phyloP scores from a whole-genome alignment of 1,140 invertebrate genomes.

The Muscidifurax raptorellus region DNA sequence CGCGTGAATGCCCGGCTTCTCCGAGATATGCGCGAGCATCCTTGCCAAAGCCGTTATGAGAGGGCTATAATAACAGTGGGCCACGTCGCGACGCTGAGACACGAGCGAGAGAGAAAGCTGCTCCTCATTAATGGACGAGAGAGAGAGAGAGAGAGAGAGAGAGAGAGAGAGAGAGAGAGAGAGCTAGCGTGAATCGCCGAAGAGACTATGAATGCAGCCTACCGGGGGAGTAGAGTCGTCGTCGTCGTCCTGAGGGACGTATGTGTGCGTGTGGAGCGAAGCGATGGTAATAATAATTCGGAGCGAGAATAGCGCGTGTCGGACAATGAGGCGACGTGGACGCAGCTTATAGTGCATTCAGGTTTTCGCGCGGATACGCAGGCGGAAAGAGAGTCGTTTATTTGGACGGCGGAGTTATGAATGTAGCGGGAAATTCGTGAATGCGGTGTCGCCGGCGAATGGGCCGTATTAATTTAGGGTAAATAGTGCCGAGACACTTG shows the following conservation, averaged over 20 bases:
- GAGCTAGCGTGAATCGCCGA: constrained; percentile 24
- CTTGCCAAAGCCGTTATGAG: constrained; percentile 71
- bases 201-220: constrained; percentile 68
- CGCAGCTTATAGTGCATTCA: constrained; percentile 37
- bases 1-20: constrained; percentile 46
- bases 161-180: not conserved
- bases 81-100: constrained; percentile 58
- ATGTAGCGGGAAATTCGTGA: constrained; percentile 34
- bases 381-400: not conserved
- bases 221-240: not conserved
- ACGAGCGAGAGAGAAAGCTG: not conserved
- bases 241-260: not conserved
- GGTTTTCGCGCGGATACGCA: constrained; percentile 49
- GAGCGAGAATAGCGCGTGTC: constrained; percentile 61
- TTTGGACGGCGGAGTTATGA: constrained; percentile 19
- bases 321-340: constrained; percentile 60
- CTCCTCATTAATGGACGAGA: constrained; percentile 70
- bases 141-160: too few species aligned
- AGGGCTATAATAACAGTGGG: constrained; percentile 71
- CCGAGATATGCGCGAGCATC: constrained; percentile 50
- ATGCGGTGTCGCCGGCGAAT: not conserved
- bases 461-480: not conserved
- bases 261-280: not conserved
- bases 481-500: not conserved
- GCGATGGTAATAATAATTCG: constrained; percentile 57